Conservation (phyloP, 2,113 vertebrate species). For the Microcebus jonahi region DNA sequence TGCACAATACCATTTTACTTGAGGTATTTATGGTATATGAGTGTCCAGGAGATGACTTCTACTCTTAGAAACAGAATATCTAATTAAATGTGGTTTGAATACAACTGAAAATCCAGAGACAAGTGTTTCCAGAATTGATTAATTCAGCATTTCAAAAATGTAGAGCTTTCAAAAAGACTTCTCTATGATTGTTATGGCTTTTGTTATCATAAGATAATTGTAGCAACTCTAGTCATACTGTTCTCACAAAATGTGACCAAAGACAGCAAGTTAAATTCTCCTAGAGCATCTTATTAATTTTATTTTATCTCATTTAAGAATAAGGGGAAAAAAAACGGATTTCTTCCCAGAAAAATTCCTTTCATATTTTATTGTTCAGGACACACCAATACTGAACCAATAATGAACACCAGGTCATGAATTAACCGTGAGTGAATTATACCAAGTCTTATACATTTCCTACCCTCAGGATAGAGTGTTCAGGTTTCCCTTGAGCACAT, state of each 20-base stretch:
- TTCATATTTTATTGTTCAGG: background rate
- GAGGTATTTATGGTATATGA: background rate
- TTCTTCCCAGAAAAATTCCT: background rate
- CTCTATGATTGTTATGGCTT: background rate
- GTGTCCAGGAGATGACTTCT: background rate
- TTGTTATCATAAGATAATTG: background rate
- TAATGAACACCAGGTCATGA: background rate
- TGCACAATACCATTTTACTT: background rate
- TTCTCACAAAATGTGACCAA: background rate
- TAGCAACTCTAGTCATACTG: background rate
- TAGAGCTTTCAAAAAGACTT: background rate
- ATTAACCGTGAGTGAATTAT: background rate
- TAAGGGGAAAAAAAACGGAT: background rate
- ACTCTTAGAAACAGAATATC: background rate
- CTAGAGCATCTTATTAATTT: background rate
- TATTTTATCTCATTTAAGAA: slow-evolving; percentile 5
- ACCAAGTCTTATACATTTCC: background rate
- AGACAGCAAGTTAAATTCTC: background rate
- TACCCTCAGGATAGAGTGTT: background rate
- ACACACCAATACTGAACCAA: background rate
- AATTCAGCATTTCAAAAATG: background rate
- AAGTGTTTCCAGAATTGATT: background rate
- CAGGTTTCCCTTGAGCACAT: background rate
- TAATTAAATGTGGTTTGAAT: background rate
- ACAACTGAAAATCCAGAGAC: background rate